Conservation (phyloP, 1,140 invertebrate genomes). For the Andrena cerasifolii region DNA sequence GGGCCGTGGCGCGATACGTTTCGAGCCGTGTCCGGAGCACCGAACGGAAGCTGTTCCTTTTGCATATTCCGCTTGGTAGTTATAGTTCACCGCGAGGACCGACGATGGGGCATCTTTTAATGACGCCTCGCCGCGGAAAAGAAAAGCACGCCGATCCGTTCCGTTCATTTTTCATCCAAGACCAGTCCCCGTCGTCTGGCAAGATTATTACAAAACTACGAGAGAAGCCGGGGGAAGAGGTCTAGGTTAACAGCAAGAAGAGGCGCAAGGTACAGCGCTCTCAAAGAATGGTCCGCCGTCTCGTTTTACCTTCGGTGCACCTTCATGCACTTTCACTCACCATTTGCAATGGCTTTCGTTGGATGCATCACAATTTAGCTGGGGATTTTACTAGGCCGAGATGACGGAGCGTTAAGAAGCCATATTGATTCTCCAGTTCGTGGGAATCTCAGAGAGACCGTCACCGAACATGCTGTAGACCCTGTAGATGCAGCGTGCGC, state of each 20-base stretch:
- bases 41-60: constrained; percentile 9
- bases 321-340: not conserved
- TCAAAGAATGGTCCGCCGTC: not conserved
- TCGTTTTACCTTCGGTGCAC: not conserved
- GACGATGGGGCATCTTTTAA: constrained; percentile 61
- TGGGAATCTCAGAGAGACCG: not conserved
- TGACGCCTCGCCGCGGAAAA: constrained; percentile 28
- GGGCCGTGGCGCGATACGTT: not conserved
- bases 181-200: constrained; percentile 57
- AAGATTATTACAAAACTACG: constrained; percentile 61
- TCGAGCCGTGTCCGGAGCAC: not conserved
- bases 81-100: constrained; percentile 31
- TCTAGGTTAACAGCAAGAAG: constrained; percentile 47
- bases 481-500: not conserved
- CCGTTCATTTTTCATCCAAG: constrained; percentile 60
- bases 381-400: too few species aligned
- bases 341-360: too few species aligned
- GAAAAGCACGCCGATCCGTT: constrained; percentile 55
- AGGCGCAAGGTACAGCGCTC: constrained; percentile 34
- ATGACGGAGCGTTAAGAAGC: too few species aligned
- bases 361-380: too few species aligned
- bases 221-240: constrained; percentile 24
- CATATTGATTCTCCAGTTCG: too few species aligned
- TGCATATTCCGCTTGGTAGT: constrained; percentile 12
- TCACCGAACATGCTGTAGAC: constrained; percentile 30